phyloP scores from a whole-genome alignment of 2,888 invertebrate genomes.

The Platynereis dumerilii region DNA sequence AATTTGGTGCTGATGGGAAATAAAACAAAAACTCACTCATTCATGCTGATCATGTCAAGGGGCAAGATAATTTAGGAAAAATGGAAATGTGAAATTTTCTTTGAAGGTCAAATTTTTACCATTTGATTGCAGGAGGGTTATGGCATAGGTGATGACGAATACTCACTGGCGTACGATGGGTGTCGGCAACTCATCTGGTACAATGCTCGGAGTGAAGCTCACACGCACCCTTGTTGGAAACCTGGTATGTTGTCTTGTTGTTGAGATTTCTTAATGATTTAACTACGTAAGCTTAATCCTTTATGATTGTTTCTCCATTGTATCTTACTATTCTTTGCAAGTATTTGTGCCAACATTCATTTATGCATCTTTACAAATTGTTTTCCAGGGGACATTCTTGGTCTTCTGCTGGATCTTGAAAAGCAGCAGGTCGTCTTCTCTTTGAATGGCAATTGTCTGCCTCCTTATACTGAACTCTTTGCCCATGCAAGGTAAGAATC shows the following conservation, averaged over 20 bases:
- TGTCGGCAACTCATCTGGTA: conserved; percentile 90
- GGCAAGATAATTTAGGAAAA: too few species aligned
- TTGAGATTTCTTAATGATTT: too few species aligned
- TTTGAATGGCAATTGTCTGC: conserved; percentile 78
- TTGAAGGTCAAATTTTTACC: too few species aligned
- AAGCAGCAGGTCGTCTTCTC: conserved; percentile 79
- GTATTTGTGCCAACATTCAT: too few species aligned
- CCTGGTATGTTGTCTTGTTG: conserved; percentile 66
- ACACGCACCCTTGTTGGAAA: conserved; percentile 72
- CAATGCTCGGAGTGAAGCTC: conserved; percentile 76
- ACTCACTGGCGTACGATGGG: conserved; percentile 90
- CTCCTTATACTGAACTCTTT: conserved; percentile 78
- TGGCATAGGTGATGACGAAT: conserved; percentile 92
- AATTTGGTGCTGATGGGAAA: too few species aligned
- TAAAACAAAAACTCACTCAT: too few species aligned
- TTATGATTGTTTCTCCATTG: too few species aligned
- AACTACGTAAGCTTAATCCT: too few species aligned
- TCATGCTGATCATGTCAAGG: too few species aligned
- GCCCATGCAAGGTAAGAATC: conserved; percentile 73
- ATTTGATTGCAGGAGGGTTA: conserved; percentile 86
- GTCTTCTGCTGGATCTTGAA: conserved; percentile 82
- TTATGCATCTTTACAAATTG: background rate
- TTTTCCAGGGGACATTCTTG: conserved; percentile 75
- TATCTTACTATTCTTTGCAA: too few species aligned
- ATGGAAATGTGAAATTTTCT: too few species aligned